These are phyloP conservation scores for Lycocerus yunnanus DNA, from an alignment of 2,888 invertebrate species.

Conservation along the genomic window DNA sequence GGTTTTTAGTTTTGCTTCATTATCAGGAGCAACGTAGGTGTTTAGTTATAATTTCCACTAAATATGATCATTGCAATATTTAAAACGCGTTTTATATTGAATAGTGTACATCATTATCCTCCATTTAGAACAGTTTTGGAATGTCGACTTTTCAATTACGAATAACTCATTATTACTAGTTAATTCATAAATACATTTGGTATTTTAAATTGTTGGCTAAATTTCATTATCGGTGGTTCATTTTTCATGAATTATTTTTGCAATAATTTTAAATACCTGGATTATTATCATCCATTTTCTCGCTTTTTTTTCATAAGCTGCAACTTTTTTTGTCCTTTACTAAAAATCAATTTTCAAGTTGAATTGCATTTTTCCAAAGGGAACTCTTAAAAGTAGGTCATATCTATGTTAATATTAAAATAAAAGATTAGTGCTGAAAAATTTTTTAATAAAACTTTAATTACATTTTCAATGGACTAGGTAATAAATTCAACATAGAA, in stretches of 20 bases:
- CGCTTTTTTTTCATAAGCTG: not conserved
- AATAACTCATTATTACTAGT: constrained; percentile 5
- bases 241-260: not conserved
- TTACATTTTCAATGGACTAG: not conserved
- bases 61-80: not conserved
- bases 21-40: constrained; percentile 1
- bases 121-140: not conserved
- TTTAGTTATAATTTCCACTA: not conserved
- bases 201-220: not conserved
- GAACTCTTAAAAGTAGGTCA: not conserved
- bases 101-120: not conserved
- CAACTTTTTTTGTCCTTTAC: not conserved
- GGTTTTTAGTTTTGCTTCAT: constrained; percentile 10
- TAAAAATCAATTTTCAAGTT: not conserved
- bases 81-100: constrained; percentile 3
- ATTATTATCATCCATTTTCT: not conserved
- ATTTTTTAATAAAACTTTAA: not conserved
- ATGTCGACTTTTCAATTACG: constrained; percentile 1
- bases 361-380: not conserved
- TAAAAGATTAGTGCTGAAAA: not conserved
- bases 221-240: not conserved
- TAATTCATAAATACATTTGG: not conserved
- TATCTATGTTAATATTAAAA: not conserved
- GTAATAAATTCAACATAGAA: not conserved
- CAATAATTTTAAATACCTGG: not conserved